Evolutionary conservation across 2,888 invertebrate species (phyloP).

Genomic region (Elysia crispata): DNA sequence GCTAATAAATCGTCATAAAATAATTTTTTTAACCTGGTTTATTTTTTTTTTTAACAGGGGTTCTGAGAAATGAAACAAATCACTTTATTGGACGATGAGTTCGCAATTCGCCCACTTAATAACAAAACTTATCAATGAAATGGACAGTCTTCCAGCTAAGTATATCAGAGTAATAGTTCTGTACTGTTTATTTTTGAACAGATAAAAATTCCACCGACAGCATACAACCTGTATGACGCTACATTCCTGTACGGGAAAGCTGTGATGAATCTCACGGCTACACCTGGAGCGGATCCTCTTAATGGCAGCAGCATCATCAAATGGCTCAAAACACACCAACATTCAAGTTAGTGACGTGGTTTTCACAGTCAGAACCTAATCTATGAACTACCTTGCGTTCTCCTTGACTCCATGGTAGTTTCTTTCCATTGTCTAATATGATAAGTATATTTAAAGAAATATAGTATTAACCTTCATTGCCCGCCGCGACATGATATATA

Average conservation of each 20-base stretch:
- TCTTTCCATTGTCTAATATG: no score
- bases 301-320: constrained; percentile 37
- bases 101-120: no score
- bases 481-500: no score
- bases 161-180: no score
- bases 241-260: constrained; percentile 46
- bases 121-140: not conserved
- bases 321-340: constrained; percentile 18
- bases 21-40: not conserved
- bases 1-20: no score
- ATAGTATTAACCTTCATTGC: no score
- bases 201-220: constrained; percentile 38
- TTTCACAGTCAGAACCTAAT: not conserved
- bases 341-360: constrained; percentile 43
- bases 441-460: no score
- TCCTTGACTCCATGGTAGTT: no score
- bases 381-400: no score
- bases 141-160: not conserved
- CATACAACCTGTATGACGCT: constrained; percentile 49
- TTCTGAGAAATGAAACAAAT: no score
- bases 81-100: no score
- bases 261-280: constrained; percentile 41
- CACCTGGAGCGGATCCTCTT: constrained; percentile 37
- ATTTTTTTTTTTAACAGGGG: not conserved
- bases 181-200: no score